Evolutionary conservation across 2,797 vertebrate genomes (phyloP).

Genomic region (Sebastes oblongus): DNA sequence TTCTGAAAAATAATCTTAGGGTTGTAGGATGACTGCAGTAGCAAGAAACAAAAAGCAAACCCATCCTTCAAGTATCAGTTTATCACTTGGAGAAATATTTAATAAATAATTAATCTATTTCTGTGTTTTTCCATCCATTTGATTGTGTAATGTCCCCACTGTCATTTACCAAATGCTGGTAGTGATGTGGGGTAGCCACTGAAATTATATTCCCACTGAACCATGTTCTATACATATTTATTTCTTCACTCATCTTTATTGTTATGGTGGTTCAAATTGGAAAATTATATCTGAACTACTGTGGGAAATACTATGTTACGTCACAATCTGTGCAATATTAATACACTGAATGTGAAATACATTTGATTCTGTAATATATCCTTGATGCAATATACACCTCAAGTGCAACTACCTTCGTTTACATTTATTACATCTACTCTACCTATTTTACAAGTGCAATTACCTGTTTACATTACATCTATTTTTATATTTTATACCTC

Average conservation of each 20-base stretch:
- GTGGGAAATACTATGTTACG: not conserved
- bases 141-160: not conserved
- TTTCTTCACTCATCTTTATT: not conserved
- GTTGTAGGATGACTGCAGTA: not conserved
- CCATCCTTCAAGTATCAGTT: not conserved
- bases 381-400: too few relatives aligned
- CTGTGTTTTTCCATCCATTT: not conserved
- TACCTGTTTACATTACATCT: too few relatives aligned
- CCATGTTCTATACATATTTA: accelerated
- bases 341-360: too few relatives aligned
- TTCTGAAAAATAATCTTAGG: too few relatives aligned
- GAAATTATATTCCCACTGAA: not conserved
- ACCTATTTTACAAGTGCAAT: too few relatives aligned
- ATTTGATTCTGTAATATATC: too few relatives aligned
- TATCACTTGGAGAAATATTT: not conserved
- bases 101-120: not conserved
- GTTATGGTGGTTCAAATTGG: not conserved
- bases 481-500: too few relatives aligned
- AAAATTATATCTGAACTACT: not conserved
- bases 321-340: not conserved
- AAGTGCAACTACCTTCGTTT: too few relatives aligned
- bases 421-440: too few relatives aligned
- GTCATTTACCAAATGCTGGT: not conserved
- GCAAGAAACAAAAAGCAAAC: not conserved
- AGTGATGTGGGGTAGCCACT: not conserved